Evolutionary conservation across 1,140 invertebrate species (phyloP), one percentile per base, ranked within the genome.

Genomic region (Pinna nobilis): DNA sequence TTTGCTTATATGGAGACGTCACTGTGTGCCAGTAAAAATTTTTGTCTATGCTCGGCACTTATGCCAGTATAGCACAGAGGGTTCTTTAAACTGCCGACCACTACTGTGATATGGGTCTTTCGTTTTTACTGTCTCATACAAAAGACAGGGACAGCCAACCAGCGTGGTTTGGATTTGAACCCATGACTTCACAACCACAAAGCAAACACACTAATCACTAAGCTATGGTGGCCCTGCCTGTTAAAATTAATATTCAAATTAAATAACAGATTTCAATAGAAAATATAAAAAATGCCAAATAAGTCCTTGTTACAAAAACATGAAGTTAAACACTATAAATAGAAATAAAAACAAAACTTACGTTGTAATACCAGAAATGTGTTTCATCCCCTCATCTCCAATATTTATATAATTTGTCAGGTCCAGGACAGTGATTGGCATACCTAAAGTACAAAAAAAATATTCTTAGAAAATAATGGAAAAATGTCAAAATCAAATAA

Each of bases 321-420:
- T 9, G 39, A n/a, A 44, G 9, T 44, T 44, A 44, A 44, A 44
- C 9, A 11, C 39, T 44, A 44, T 11, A 44, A 44, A 44, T 44
- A 9, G 9, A n/a, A 11, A n/a, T 11, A 44, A 44, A 44, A 44
- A 11, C n/a, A 44, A 11, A 44, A 49, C 80, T 51, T 70, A 84
- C 81, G 73, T 82, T 60, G 51, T 68, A 28, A 84, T 81, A 51
- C 82, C 69, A 4, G 79, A 78, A 7, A 85, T 65, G 33, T 80
- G 69, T 59, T 59, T 32, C 77, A 86, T 80, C 23, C 82, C 81
- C n/a, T 72, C 55, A 66, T 86, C 82, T 0, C 77, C 79, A 44
- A 84, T 67, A 63, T 84, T 79, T 39, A 82, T 83, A 69, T 81
- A 86, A 64, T 86, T 86, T 35, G 82, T 86, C 3, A 86, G 73